Conservation (phyloP, 2,888 invertebrate species). For the Microctonus hyperodae region DNA sequence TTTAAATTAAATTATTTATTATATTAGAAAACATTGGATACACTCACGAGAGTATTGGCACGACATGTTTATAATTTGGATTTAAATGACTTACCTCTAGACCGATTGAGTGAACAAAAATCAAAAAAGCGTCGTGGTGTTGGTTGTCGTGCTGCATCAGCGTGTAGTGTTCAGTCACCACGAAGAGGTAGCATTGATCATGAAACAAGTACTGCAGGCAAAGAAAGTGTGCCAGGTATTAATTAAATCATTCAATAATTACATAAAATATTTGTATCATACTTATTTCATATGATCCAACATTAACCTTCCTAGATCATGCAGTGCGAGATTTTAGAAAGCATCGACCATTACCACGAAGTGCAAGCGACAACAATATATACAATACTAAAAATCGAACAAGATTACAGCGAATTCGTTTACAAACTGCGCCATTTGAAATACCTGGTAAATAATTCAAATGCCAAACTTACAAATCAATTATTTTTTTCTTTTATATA, state of each 20-base stretch:
- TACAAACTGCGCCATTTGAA: constrained; percentile 50
- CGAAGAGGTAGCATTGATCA: constrained; percentile 58
- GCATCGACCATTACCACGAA: constrained; percentile 58
- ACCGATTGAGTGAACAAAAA: constrained; percentile 80
- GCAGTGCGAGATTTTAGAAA: constrained; percentile 56
- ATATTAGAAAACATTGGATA: constrained; percentile 92
- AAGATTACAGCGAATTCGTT: constrained; percentile 52
- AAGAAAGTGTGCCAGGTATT: constrained; percentile 57
- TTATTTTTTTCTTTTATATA: constrained; percentile 3
- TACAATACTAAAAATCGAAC: constrained; percentile 55
- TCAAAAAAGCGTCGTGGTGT: constrained; percentile 71
- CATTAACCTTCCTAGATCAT: constrained; percentile 48
- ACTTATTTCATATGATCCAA: constrained; percentile 6
- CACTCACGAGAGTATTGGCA: constrained; percentile 91
- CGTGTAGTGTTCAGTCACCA: constrained; percentile 59
- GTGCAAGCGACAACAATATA: constrained; percentile 62
- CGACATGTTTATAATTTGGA: constrained; percentile 95
- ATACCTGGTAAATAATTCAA: constrained; percentile 56
- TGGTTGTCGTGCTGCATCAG: constrained; percentile 58
- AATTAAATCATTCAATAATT: not conserved
- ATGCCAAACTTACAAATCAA: not conserved
- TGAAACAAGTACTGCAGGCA: constrained; percentile 51
- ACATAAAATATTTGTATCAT: not conserved
- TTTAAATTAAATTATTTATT: constrained; percentile 15
- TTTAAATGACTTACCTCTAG: constrained; percentile 83